phyloP scores from a whole-genome alignment of 2,113 vertebrate genomes.

The Peucedramus taeniatus region DNA sequence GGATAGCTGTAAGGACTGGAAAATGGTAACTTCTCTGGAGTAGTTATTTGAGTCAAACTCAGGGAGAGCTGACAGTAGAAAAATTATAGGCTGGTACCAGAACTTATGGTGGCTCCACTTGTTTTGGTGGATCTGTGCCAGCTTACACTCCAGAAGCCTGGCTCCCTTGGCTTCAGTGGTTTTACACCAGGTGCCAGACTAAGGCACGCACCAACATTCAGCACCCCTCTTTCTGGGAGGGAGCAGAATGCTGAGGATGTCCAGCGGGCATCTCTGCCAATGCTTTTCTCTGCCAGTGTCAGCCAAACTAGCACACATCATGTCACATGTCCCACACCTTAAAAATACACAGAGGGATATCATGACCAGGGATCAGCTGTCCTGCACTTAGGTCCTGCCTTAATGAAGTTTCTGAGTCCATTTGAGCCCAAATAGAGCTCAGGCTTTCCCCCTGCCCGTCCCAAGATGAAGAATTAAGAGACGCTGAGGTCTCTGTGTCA shows the following conservation, averaged over 20 bases:
- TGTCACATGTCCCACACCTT: neutral
- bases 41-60: neutral
- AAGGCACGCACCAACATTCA: neutral
- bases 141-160: rapidly evolving
- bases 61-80: neutral
- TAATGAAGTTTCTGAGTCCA: neutral
- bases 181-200: neutral
- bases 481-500: neutral
- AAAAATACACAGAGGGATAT: neutral
- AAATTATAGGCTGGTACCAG: neutral
- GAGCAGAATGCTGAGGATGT: neutral
- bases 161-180: neutral
- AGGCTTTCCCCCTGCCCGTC: rapidly evolving
- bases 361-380: neutral
- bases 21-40: neutral
- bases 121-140: neutral
- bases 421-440: neutral
- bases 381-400: neutral
- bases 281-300: neutral
- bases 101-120: neutral
- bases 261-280: neutral
- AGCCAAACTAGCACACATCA: neutral
- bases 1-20: neutral
- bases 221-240: neutral
- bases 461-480: neutral